These are phyloP conservation scores for Sphaerodactylus townsendi DNA, from an alignment of 2,113 vertebrate genomes.

Conservation along the genomic window DNA sequence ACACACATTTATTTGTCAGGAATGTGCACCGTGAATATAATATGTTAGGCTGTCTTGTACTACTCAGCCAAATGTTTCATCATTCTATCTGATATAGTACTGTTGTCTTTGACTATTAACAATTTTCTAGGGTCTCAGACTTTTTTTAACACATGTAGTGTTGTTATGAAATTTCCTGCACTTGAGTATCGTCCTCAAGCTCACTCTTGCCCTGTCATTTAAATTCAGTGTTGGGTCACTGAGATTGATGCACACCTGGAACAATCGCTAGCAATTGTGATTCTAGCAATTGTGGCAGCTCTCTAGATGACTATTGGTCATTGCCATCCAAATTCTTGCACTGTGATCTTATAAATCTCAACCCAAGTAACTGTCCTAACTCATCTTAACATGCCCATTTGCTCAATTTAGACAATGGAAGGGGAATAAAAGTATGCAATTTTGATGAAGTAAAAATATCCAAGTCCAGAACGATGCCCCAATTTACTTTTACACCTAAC, in stretches of 20 bases:
- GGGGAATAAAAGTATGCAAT: neutral
- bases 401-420: neutral
- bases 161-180: neutral
- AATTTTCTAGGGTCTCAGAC: neutral
- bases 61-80: neutral
- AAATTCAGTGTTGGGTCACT: neutral
- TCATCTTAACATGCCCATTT: neutral
- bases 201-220: neutral
- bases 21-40: no score
- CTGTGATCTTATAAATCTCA: neutral
- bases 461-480: no score
- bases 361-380: neutral
- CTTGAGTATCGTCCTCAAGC: neutral
- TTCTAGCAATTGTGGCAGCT: neutral
- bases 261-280: neutral
- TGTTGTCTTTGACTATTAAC: neutral
- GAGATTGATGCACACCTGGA: neutral
- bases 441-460: neutral
- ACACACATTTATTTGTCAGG: no score
- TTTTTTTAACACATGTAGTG: neutral
- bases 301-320: neutral
- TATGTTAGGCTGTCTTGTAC: neutral
- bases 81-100: neutral
- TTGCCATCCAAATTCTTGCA: neutral
- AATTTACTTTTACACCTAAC: no score